Evolutionary conservation across 2,113 vertebrate species (phyloP), one percentile per base, ranked within the genome.

Genomic region (Siniperca chuatsi): DNA sequence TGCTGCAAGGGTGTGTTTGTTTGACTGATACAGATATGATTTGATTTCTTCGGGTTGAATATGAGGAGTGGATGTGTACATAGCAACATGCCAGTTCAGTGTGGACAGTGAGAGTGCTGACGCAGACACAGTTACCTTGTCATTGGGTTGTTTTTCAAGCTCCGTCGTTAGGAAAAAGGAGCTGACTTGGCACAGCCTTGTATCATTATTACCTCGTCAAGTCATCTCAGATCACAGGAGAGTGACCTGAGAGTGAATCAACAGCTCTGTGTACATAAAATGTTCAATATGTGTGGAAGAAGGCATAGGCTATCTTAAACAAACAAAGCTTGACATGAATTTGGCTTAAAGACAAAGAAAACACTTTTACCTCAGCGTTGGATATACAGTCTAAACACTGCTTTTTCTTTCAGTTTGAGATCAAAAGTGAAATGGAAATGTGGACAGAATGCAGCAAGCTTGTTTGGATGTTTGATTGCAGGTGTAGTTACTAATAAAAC

Each of bases 131-230:
- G 37, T 21, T 20, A 62, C 15, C 66, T 69, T 54, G 52, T 89
- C 74, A 52, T 1, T 13, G 15, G 62, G 52, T 80, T 75, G 75
- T 86, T 91, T 84, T 86, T 81, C 50, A 70, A 29, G n/a, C 33
- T 68, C 61, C n/a, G 40, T 86, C 18, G 23, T 86, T 66, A 15
- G 40, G 23, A 40, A 73, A 21, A 85, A 75, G 16, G 37, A 60
- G 86, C 89, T 92, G 86, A 88, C 64, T 72, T 9, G 10, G 81
- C 86, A 25, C 16, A 15, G 58, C 18, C 68, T 54, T 29, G 54
- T 79, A 9, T 90, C 86, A 80, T 89, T 86, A 90, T 86, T 85
- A 92, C 88, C 84, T 65, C 29, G 21, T 72, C 78, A 54, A 77
- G 68, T 83, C 77, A 37, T 68, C 33, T 72, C 52, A 67, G 79